phyloP scores from a whole-genome alignment of 1,140 invertebrate species.

The Pseudomyrmex gracilis region DNA sequence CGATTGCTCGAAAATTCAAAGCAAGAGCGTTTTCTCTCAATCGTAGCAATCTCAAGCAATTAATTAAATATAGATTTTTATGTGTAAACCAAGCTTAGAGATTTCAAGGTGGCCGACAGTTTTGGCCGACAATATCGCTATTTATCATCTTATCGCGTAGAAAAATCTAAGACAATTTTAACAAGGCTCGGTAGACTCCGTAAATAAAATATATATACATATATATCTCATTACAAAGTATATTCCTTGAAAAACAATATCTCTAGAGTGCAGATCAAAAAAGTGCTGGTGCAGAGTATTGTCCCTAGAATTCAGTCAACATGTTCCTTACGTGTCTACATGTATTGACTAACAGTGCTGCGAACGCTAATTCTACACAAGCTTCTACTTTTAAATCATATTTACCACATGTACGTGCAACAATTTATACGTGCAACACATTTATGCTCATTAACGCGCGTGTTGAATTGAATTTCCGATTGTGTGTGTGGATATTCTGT shows the following conservation, averaged over 20 bases:
- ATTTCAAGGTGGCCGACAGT: conserved; percentile 30
- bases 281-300: conserved; percentile 82
- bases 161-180: conserved; percentile 76
- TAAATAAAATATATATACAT: conserved; percentile 66
- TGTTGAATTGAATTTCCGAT: conserved; percentile 13
- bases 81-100: conserved; percentile 2
- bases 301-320: conserved; percentile 85
- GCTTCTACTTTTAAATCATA: conserved; percentile 36
- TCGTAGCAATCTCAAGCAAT: background rate
- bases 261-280: conserved; percentile 80
- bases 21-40: background rate
- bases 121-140: conserved; percentile 78
- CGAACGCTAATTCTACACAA: conserved; percentile 54
- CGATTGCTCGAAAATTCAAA: too few relatives aligned
- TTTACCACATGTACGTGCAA: conserved; percentile 34
- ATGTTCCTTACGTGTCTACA: conserved; percentile 59
- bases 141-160: conserved; percentile 71
- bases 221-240: conserved; percentile 74
- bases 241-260: conserved; percentile 78
- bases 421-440: conserved; percentile 12
- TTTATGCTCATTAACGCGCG: conserved; percentile 10
- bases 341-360: conserved; percentile 55
- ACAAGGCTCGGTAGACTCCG: conserved; percentile 76
- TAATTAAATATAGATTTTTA: background rate
- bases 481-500: background rate